Evolutionary conservation across 2,113 vertebrate species (phyloP).

Genomic region (Petrocephalus zakoni): DNA sequence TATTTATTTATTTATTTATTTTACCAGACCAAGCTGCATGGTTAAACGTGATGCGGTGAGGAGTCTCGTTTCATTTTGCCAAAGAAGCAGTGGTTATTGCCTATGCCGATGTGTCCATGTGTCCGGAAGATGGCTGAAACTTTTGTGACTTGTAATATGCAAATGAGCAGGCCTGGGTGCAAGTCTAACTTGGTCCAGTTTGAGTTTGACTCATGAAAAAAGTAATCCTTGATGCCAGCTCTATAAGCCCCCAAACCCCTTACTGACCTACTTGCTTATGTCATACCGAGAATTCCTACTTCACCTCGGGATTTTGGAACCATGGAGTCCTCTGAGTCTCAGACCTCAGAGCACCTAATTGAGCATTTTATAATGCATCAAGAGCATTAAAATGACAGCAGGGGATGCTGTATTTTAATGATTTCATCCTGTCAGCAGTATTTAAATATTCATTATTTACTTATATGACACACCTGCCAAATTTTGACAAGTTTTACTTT

Average conservation of each 20-base stretch:
- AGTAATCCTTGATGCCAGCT: not conserved
- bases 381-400: not conserved
- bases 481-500: not conserved
- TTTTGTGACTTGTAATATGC: not conserved
- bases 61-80: not conserved
- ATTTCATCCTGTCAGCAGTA: not conserved
- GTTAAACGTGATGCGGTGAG: not conserved
- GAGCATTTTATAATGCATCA: not conserved
- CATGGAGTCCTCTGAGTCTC: not conserved
- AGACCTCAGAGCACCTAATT: not conserved
- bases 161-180: not conserved
- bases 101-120: not conserved
- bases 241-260: not conserved
- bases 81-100: not conserved
- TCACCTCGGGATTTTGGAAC: not conserved
- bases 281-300: not conserved
- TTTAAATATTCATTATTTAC: conserved; percentile 9
- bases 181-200: not conserved
- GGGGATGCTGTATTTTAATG: conserved; percentile 1
- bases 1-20: not conserved
- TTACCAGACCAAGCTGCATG: not conserved
- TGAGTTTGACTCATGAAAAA: not conserved
- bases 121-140: not conserved
- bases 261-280: conserved; percentile 2
- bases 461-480: not conserved